Evolutionary conservation across 2,888 invertebrate genomes (phyloP), one percentile per base, ranked within the genome.

Genomic region (Drosophila infuscata): DNA sequence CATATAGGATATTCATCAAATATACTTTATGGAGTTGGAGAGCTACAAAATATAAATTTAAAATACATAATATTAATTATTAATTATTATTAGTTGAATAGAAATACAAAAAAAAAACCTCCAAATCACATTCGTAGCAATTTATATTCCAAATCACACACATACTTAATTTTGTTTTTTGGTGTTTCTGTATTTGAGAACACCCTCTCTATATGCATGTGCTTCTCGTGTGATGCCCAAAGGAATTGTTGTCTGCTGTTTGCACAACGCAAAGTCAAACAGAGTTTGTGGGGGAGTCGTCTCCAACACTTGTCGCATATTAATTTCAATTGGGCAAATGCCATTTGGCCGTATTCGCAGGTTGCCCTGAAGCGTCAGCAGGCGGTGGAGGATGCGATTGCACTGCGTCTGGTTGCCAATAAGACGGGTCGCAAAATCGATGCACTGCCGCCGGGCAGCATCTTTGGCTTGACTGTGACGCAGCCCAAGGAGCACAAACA

Each of bases 311-410:
- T 79, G 81, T 71, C 81, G 89, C 91, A 89, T 91, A 90, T 90
- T 90, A 90, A 91, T 90, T 88, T 91, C 91, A 83, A 90, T 89
- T 91, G 82, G 72, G 36, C 38, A 20, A 57, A 56, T 56, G 56
- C 56, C 72, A 54, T 62, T 56, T 56, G 56, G 36, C 36, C 29
- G 12, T 29, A 25, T 25, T 33, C 12, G 58, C 83, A 98, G 97
- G 98, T 99, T 32, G 99, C 99, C 4, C 93, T 99, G 66, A 99
- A 99, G 94, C 94, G 99, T 17, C 98, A 99, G 92, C 99, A 99
- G 94, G 99, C 99, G 0, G 98, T 98, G 0, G 99, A 99, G 94
- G 99, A 99, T 92, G 98, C 98, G 64, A 98, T 99, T 81, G 99
- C 99, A 0, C 94, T 99, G 67, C 97, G 98, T 61, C 94, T 99